A percentile compares a stretch with the other conserved stretches of the same genome.
These are phyloP conservation scores for Tribolium castaneum DNA, from an alignment of 1,140 invertebrate species.

Conservation along the genomic window DNA sequence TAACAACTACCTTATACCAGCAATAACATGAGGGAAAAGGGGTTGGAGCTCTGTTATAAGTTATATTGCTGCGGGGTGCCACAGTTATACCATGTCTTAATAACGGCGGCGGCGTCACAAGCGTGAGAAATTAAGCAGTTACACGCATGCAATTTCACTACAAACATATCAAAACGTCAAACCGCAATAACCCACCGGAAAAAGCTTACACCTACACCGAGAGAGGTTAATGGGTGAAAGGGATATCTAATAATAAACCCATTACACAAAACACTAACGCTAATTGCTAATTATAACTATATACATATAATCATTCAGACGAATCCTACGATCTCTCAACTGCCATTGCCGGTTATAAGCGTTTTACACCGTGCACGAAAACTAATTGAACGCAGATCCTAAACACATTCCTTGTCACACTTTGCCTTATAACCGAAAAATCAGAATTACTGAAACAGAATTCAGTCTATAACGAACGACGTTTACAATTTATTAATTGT, in stretches of 20 bases:
- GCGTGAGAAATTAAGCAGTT: conserved; percentile 41
- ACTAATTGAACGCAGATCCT: no score
- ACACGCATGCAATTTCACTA: conserved; percentile 37
- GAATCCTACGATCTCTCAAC: not conserved
- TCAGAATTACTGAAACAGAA: no score
- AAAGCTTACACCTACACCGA: not conserved
- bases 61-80: conserved; percentile 38
- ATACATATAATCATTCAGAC: not conserved
- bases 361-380: not conserved
- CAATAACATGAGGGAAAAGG: conserved; percentile 39
- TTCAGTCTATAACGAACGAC: not conserved
- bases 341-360: not conserved
- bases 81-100: conserved; percentile 41
- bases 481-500: conserved; percentile 19
- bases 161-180: conserved; percentile 13
- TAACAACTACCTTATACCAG: conserved; percentile 41
- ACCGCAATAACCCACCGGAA: not conserved
- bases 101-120: not conserved
- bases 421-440: not conserved
- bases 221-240: not conserved
- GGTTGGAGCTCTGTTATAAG: conserved; percentile 22
- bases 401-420: no score
- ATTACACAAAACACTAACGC: not conserved
- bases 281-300: not conserved
- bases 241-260: not conserved